These are phyloP conservation scores for Pelobates cultripes DNA, from an alignment of 2,797 vertebrate species.

Conservation along the genomic window DNA sequence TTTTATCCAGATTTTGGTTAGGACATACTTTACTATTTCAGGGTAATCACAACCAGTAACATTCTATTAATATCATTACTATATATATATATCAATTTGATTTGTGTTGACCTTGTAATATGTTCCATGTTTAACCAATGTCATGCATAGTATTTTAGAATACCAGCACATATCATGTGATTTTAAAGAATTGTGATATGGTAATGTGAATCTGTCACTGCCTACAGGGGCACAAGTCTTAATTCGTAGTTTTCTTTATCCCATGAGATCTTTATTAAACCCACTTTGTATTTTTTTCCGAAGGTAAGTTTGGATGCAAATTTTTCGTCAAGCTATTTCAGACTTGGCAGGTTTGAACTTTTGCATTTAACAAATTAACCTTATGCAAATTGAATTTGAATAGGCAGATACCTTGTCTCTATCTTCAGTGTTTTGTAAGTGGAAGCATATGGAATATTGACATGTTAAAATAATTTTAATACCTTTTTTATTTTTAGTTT, in stretches of 20 bases:
- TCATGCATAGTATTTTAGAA: too few species aligned
- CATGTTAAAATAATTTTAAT: background rate
- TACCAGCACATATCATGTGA: too few species aligned
- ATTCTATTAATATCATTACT: too few species aligned
- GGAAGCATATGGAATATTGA: background rate
- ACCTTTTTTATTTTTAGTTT: too few species aligned
- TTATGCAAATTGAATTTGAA: conserved; percentile 20
- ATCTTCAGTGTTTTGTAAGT: background rate
- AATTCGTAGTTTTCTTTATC: background rate
- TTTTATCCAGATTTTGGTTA: too few species aligned
- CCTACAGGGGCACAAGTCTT: background rate
- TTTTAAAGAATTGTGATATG: background rate
- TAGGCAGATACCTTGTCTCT: background rate
- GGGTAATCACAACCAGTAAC: too few species aligned
- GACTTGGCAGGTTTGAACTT: background rate
- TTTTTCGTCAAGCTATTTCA: conserved; percentile 2
- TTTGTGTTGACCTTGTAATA: too few species aligned
- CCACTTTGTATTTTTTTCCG: background rate
- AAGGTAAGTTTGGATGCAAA: conserved; percentile 22
- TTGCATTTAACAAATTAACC: conserved; percentile 35
- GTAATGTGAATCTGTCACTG: background rate
- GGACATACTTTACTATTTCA: too few species aligned
- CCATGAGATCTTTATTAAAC: background rate
- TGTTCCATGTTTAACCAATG: too few species aligned
- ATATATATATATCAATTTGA: too few species aligned